These are phyloP conservation scores for Panulirus ornatus DNA, from an alignment of 1,140 invertebrate genomes.

Conservation along the genomic window DNA sequence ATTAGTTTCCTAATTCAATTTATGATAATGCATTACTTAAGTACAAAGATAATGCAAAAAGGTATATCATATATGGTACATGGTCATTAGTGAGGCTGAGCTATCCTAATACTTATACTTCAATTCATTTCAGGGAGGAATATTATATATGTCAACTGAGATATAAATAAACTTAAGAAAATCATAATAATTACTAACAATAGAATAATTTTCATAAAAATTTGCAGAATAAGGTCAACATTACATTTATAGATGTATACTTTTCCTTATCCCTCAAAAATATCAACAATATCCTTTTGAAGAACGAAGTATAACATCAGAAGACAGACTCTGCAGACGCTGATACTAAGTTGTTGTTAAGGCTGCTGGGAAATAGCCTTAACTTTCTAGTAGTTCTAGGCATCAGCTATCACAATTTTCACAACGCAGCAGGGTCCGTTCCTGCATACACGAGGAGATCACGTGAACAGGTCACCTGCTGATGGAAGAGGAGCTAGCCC, in stretches of 20 bases:
- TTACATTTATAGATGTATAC: neutral
- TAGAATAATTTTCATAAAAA: neutral
- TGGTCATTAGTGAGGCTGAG: too few relatives aligned
- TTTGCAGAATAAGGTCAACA: neutral
- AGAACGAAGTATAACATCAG: neutral
- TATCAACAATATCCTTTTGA: neutral
- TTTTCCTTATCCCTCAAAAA: neutral
- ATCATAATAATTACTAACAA: neutral
- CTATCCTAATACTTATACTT: too few relatives aligned
- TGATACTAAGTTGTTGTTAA: neutral
- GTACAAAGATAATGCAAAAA: too few relatives aligned
- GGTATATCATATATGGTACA: too few relatives aligned
- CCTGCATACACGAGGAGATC: conserved; percentile 4
- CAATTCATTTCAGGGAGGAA: too few relatives aligned
- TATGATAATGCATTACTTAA: too few relatives aligned
- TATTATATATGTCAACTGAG: too few relatives aligned
- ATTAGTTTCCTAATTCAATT: neutral
- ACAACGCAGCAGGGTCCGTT: neutral
- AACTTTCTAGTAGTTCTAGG: neutral
- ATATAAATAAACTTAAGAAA: neutral
- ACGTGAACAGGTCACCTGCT: conserved; percentile 93
- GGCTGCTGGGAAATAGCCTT: neutral
- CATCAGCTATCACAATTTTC: conserved; percentile 29
- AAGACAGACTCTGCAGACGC: neutral
- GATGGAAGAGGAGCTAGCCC: conserved; percentile 94